Base-by-base conservation (phyloP, 2,113 vertebrate species). In the Mungos mungo region DNA sequence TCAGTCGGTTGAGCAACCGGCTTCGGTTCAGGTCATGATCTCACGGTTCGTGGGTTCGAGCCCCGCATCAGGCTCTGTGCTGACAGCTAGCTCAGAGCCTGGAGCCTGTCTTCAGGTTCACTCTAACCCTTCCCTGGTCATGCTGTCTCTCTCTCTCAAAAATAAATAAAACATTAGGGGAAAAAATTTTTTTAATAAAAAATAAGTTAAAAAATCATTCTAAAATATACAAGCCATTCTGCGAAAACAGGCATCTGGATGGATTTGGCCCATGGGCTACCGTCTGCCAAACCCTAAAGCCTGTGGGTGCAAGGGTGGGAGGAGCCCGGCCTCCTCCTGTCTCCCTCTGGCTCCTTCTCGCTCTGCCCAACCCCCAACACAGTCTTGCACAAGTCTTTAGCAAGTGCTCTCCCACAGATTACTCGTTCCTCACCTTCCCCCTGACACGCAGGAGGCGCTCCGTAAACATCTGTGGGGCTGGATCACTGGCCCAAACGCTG, bases 181-280 rank as follows among this genome's bases (percentile, higher is more conserved):
- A 41, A 41, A 41, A 41, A 41, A 41, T 41, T 41, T 41, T 41
- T 41, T 41, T 41, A 41, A 41, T 41, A 41, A 41, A 41, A 41
- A 41, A 41, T 41, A 41, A 41, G 41, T 41, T 41, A 84, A 94
- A 82, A 88, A 66, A 69, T 23, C 14, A 74, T 52, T 57, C 15
- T 12, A 50, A 86, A 90, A 74, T n/a, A n/a, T 90, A 90, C 91
- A 94, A 93, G 47, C 19, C 31, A 90, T 29, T 93, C 31, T 65
- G 71, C 2, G 65, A 86, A 83, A 87, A 77, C 52, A 83, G 63
- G 65, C 33, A 79, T 41, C 14, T 47, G 31, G 60, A 66, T 23
- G 41, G 76, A 45, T 83, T 10, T 45, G 81, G 33, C 89, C 74
- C 50, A 11, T 57, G 16, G 68, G 66, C 57, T 31, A 74, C 1